Evolutionary conservation across 2,797 vertebrate genomes (phyloP), one percentile per base, ranked within the genome.

Genomic region (Enteromius afrohamiltoni): DNA sequence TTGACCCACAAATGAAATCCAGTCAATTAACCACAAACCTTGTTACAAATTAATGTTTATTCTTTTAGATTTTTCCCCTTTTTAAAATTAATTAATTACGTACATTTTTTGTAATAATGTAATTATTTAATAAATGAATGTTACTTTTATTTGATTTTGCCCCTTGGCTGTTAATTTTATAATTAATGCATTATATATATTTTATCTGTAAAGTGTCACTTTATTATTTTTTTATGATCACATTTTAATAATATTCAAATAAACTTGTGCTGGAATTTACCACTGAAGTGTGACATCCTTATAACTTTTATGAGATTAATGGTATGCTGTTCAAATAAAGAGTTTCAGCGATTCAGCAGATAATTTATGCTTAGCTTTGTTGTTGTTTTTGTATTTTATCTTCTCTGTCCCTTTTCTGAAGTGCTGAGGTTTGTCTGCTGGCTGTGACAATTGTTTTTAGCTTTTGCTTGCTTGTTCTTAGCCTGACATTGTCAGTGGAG

Each of bases 321-420:
- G 79, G 68, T 65, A 75, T 74, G 77, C 75, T 64, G 77, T 70
- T 81, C 60, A 78, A 76, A 86, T 87, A 67, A 87, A 81, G 75
- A 89, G 89, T 88, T 76, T 86, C 40, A 87, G 85, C 89, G 82
- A 87, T 88, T 86, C 77, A 85, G 73, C 88, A 85, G 65, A 76
- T 86, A 88, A 67, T 74, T 87, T 83, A 88, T 92, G 90, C 90
- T 90, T 85, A 85, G 85, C 89, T 92, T 92, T 92, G 85, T 85
- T 89, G 88, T 89, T 89, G 29, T 77, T 34, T 6, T 77, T 69
- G 37, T 45, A 11, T 69, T 88, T 87, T 68, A 60, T 86, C 82
- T 88, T 77, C 76, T 75, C 67, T 51, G 6, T 45, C 40, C 23
- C 29, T 58, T 65, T 81, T 71, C 75, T 79, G 82, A 82, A 82